phyloP scores from a whole-genome alignment of 2,888 invertebrate species.

The Ariolimax columbianus region DNA sequence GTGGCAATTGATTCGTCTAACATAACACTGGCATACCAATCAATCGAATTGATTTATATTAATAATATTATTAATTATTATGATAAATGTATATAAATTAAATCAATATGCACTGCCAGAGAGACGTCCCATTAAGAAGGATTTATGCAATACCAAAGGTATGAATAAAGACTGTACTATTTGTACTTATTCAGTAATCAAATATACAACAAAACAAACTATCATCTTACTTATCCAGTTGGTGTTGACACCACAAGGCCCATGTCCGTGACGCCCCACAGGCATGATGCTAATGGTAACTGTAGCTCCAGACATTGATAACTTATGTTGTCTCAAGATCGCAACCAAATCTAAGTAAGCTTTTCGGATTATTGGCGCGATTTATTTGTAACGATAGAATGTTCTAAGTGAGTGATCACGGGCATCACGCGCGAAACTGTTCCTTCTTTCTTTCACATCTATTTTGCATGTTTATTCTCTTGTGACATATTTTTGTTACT shows the following conservation, averaged over 20 bases:
- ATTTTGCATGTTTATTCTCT: constrained; percentile 36
- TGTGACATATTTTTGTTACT: no score
- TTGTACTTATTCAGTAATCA: no score
- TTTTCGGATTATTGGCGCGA: not conserved
- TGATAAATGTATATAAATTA: no score
- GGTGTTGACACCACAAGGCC: constrained; percentile 45
- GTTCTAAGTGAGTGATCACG: constrained; percentile 18
- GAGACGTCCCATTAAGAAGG: no score
- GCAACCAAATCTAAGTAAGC: not conserved
- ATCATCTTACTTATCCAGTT: constrained; percentile 55
- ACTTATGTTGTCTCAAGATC: constrained; percentile 12
- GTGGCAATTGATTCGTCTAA: no score
- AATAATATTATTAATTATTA: no score
- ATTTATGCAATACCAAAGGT: no score
- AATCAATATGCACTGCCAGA: no score
- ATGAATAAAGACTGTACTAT: no score
- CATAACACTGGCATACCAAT: no score
- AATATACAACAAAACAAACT: no score
- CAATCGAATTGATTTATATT: no score
- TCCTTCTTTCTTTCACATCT: constrained; percentile 34
- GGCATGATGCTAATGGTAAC: constrained; percentile 53
- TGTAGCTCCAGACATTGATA: constrained; percentile 46
- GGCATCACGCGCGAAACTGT: constrained; percentile 49
- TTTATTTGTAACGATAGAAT: constrained; percentile 37
- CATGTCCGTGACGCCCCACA: constrained; percentile 49